Evolutionary conservation across 2,113 vertebrate genomes (phyloP), one percentile per base, ranked within the genome.

Genomic region (Benitochromis conjunctus): DNA sequence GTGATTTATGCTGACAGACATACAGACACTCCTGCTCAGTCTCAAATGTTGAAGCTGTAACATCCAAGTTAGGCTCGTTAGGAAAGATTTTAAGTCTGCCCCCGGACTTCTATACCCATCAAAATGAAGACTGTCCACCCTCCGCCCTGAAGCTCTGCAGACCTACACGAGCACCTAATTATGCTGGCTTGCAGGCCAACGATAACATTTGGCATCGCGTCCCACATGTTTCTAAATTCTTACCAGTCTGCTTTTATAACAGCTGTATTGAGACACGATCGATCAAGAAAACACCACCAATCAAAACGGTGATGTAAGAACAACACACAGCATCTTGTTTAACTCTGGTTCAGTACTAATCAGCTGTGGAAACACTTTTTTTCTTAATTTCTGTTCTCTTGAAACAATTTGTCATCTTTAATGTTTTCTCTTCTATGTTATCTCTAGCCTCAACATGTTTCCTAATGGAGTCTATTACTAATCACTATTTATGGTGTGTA

Each of bases 121-220:
- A 88, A 55, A 56, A 16, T 19, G 46, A 24, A 87, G 18, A 79
- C 21, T 19, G 34, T 79, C 77, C 26, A 36, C 11, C 38, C 34
- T 79, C 41, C 43, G 56, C 43, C 2, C 78, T 55, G 78, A 81
- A 60, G 77, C 31, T 43, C 31, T 57, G 54, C 79, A 89, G 87
- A 79, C 58, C 58, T 82, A 21, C 60, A 21, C 6, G 4, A 81
- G 41, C 54, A 34, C 36, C 74, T 84, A 36, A 46, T 55, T 5
- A 8, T 53, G 51, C 24, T 16, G 9, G 16, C 16, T 18, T 8
- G 8, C 74, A 48, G 56, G 81, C 91, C 89, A 92, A 87, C 80
- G 81, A 81, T 21, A 93, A 88, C 64, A 90, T 84, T 41, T 13
- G 9, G 5, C 38, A 76, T 88, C 74, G 81, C 36, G 21, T 81